A percentile compares a stretch with the other conserved stretches of the same genome.
phyloP scores from a whole-genome alignment of 2,113 vertebrate genomes.

The Mobula birostris region DNA sequence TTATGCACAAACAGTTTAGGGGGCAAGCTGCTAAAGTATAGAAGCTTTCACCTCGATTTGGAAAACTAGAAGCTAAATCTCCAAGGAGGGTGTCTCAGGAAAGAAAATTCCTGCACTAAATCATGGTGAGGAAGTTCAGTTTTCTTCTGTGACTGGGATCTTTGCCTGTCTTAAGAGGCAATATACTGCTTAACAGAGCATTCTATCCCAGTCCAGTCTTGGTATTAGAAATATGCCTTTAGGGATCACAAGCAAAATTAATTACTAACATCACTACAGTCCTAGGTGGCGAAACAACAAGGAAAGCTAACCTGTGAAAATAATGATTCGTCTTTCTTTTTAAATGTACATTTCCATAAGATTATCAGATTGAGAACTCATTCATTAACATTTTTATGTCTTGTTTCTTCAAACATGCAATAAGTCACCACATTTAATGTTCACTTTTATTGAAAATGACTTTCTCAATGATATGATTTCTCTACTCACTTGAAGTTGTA shows the following conservation, averaged over 20 bases:
- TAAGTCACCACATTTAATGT: background rate
- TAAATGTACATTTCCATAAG: background rate
- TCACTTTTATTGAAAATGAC: background rate
- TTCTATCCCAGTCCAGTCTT: background rate
- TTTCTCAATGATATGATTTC: background rate
- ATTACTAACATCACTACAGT: background rate
- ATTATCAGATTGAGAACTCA: background rate
- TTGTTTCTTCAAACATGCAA: background rate
- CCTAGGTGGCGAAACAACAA: background rate
- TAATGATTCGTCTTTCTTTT: background rate
- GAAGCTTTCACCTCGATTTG: background rate
- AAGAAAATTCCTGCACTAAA: background rate
- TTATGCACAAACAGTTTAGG: background rate
- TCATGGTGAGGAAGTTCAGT: background rate
- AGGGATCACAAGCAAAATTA: background rate
- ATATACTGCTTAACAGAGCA: background rate
- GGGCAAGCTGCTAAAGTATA: background rate
- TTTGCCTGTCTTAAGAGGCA: background rate
- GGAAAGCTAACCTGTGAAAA: background rate
- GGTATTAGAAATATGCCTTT: background rate
- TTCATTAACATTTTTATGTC: background rate
- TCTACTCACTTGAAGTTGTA: background rate
- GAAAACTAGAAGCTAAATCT: background rate
- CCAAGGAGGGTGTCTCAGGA: background rate
- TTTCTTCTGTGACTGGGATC: background rate